Base-by-base conservation (phyloP, 1,140 invertebrate species). In the Drosophila murphyi region DNA sequence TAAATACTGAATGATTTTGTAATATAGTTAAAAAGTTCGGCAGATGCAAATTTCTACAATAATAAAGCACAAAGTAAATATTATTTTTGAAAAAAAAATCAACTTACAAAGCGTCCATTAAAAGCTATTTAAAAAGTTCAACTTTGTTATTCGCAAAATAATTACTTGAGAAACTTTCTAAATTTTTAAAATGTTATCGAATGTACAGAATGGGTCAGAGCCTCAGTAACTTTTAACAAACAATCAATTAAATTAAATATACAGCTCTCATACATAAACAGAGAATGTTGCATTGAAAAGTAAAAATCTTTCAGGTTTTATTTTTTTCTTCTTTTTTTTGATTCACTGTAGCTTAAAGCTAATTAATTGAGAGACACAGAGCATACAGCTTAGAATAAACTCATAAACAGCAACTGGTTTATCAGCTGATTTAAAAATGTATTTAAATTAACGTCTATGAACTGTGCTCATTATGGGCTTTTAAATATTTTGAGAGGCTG, bases 401-500 rank as follows among this genome's bases (percentile, higher is more conserved):
- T 56, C 31, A 31, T 28, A 10, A 54, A 20, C 10, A 52, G 7
- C 64, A 62, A 74, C 72, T 74, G 72, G 65, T 69, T 69, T 74
- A 62, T 62, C 64, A 41, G 63, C 59, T 51, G 48, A 78, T 86
- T 76, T 76, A 82, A 78, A 75, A 2, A 43, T 41, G 8, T 76
- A 73, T 79, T 79, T 71, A 5, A 68, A 76, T 71, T 67, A 85
- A 72, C 62, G 83, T 82, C 67, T 68, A 67, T 34, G 29, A 63
- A 69, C 64, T 69, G 48, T 63, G 71, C 80, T 70, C 71, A 68
- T 87, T 88, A 88, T 88, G 83, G 72, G 80, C 78, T 81, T 81
- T 87, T 82, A 78, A 78, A 78, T 80, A 80, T 87, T 88, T 62
- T 52, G 47, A 52, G 63, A 50, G 48, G 69, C 68, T 57, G 61